These are phyloP conservation scores for Catalaphyllia jardinei DNA, from an alignment of 64 coral and sea anemone genomes.

Conservation along the genomic window DNA sequence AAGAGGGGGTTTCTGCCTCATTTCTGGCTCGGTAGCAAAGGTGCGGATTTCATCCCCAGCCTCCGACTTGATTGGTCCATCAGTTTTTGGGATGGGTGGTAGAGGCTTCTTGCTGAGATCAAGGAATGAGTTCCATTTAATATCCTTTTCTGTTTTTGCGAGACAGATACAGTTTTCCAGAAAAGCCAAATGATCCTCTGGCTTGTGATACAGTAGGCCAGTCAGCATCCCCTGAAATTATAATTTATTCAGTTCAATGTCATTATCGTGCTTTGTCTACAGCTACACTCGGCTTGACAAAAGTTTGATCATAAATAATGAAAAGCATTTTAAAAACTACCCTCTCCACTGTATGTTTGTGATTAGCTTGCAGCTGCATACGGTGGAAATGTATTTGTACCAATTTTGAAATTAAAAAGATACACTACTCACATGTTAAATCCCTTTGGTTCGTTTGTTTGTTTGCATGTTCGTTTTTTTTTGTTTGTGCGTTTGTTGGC, in stretches of 20 bases:
- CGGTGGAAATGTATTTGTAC: too few species aligned
- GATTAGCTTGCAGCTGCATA: too few species aligned
- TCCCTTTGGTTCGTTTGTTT: too few species aligned
- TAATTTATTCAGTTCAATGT: neutral
- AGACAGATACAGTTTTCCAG: slow-evolving; percentile 81
- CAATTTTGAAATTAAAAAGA: too few species aligned
- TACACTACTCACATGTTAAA: too few species aligned
- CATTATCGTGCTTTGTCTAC: neutral
- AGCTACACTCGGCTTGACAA: neutral
- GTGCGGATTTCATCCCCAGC: slow-evolving; percentile 46
- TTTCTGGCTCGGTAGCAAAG: slow-evolving; percentile 93
- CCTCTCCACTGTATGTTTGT: too few species aligned
- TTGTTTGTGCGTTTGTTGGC: too few species aligned
- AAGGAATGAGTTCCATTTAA: slow-evolving; percentile 97
- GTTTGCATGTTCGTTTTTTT: too few species aligned
- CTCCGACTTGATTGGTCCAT: slow-evolving; percentile 91
- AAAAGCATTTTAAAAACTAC: too few species aligned
- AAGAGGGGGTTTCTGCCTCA: slow-evolving; percentile 68
- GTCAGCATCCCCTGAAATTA: slow-evolving; percentile 89
- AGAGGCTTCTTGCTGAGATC: slow-evolving; percentile 87
- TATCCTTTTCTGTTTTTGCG: slow-evolving; percentile 79
- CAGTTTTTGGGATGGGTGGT: slow-evolving; percentile 89
- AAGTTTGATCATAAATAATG: too few species aligned
- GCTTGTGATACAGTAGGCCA: slow-evolving; percentile 91
- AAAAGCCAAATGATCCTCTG: slow-evolving; percentile 88